Base-by-base conservation (phyloP, 2,888 invertebrate species). In the Lathronympha strigana region DNA sequence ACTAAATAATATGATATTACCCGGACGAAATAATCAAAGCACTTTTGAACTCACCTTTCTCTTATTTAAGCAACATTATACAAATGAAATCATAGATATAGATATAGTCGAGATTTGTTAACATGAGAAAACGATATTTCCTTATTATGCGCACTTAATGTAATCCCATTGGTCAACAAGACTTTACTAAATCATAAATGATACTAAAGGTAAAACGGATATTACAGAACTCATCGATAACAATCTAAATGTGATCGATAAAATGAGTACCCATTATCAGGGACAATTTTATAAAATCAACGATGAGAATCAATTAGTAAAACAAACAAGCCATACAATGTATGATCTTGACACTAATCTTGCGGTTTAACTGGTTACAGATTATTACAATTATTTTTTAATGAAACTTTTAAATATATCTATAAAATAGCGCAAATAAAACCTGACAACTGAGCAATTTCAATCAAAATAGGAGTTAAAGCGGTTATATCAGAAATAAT, bases 181-280 rank as follows among this genome's bases (percentile, higher is more conserved):
- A 53, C 21, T 17, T 60, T 25, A 28, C 33, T 45, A n/a, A 45
- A 60, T 53, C 58, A 51, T 11, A 36, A 15, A 25, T 45, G 64
- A 23, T 36, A 64, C 51, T 64, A 53, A 53, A 38, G n/a, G 57
- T 45, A 64, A 50, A 25, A 58, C 63, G 63, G 63, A 64, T 45
- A 60, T 53, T 45, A 36, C 43, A 33, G 51, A 13, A 21, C 45
- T 21, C 4, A 15, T 31, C 15, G 64, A 64, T 64, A 64, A 36
- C 13, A 38, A 64, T 64, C 64, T 53, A 49, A 63, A 55, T 55
- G 38, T 49, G 17, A 6, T 23, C n/a, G 58, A 64, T 64, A 53
- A 45, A 17, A 38, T 15, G 45, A 31, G 57, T 45, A 60, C 45
- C 45, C 25, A 38, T 60, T 53, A 64, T 53, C 57, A 57, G 15